Evolutionary conservation across 2,797 vertebrate genomes (phyloP).

Genomic region (Ptychobarbus kaznakovi): DNA sequence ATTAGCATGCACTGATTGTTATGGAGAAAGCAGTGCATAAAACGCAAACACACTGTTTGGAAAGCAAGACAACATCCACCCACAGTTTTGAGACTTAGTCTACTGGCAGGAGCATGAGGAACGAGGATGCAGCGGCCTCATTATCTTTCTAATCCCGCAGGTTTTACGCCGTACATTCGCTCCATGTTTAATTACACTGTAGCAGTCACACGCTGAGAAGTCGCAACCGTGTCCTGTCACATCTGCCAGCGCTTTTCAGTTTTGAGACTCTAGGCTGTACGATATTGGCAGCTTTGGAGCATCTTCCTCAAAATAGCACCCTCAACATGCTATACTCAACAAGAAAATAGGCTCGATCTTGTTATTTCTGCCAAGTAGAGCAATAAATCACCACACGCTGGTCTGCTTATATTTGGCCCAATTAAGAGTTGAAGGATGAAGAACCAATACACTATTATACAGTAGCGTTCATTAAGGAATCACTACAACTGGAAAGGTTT

Average conservation of each 20-base stretch:
- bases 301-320: slow-evolving; percentile 21
- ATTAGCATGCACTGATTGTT: slow-evolving; percentile 38
- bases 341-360: slow-evolving; percentile 60
- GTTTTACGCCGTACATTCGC: not conserved
- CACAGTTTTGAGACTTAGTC: slow-evolving; percentile 33
- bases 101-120: slow-evolving; percentile 27
- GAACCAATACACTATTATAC: not conserved
- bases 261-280: slow-evolving; percentile 34
- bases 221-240: slow-evolving; percentile 36
- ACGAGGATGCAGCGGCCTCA: slow-evolving; percentile 13
- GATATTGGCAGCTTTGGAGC: slow-evolving; percentile 8
- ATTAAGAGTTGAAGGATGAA: slow-evolving; percentile 17
- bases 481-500: slow-evolving; percentile 3
- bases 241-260: slow-evolving; percentile 55
- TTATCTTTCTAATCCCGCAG: slow-evolving; percentile 25
- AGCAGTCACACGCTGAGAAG: slow-evolving; percentile 39
- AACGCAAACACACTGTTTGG: slow-evolving; percentile 36
- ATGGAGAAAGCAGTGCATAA: slow-evolving; percentile 12
- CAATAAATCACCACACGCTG: slow-evolving; percentile 69
- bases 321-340: slow-evolving; percentile 47
- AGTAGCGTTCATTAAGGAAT: slow-evolving; percentile 13
- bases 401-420: slow-evolving; percentile 62
- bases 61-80: slow-evolving; percentile 42
- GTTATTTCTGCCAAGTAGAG: slow-evolving; percentile 39
- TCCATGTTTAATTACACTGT: slow-evolving; percentile 43